Conservation (phyloP, 1,140 invertebrate genomes). For the Atta cephalotes region DNA sequence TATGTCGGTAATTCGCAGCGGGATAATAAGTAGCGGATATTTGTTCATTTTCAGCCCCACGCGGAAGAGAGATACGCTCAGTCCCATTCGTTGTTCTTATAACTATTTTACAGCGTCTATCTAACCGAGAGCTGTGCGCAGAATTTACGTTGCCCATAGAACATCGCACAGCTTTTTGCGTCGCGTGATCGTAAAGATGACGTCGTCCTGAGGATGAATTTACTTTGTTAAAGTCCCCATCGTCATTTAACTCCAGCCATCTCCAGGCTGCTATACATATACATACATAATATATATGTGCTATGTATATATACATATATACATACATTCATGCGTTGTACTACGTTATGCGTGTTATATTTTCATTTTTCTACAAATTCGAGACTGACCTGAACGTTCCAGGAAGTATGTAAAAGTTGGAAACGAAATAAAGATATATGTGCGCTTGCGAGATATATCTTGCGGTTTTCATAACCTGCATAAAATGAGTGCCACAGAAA, state of each 20-base stretch:
- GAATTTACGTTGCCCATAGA: constrained; percentile 14
- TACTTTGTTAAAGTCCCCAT: not conserved
- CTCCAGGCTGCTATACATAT: not conserved
- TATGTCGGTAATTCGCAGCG: constrained; percentile 4
- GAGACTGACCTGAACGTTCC: not conserved
- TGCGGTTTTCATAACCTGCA: not conserved
- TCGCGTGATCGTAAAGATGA: constrained; percentile 36
- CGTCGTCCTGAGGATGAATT: constrained; percentile 18
- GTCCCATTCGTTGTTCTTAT: constrained; percentile 36
- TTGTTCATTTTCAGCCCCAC: not conserved
- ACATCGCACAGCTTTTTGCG: constrained; percentile 22
- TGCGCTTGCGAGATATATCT: not conserved
- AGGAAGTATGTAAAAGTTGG: not conserved
- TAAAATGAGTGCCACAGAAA: constrained; percentile 6
- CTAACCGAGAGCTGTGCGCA: constrained; percentile 8
- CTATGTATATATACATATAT: not conserved
- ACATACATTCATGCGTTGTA: not conserved
- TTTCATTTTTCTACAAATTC: not conserved
- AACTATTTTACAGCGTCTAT: constrained; percentile 44
- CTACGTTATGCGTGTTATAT: not conserved
- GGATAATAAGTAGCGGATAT: constrained; percentile 31
- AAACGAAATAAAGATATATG: constrained; percentile 7
- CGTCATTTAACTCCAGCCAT: not conserved
- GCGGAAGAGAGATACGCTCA: not conserved
- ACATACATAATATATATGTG: no score